Evolutionary conservation across 2,888 invertebrate genomes (phyloP).

Genomic region (Lacanobia oleracea): DNA sequence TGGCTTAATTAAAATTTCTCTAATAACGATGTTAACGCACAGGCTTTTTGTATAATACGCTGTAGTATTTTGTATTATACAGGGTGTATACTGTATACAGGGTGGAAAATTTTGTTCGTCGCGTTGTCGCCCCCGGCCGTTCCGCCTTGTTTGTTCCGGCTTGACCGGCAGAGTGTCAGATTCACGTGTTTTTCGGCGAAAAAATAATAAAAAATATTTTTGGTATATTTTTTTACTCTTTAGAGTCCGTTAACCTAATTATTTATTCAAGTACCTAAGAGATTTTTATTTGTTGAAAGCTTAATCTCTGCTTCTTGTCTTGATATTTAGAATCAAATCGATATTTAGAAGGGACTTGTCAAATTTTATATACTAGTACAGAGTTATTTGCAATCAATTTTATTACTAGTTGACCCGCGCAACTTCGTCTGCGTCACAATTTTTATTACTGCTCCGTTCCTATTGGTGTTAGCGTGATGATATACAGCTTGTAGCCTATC

Average conservation of each 20-base stretch:
- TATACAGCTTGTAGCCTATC: too few relatives aligned
- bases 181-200: conserved; percentile 48
- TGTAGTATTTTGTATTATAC: conserved; percentile 36
- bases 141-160: conserved; percentile 65
- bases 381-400: too few relatives aligned
- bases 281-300: not conserved
- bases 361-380: too few relatives aligned
- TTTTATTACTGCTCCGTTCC: too few relatives aligned
- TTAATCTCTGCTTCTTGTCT: not conserved
- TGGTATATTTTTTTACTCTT: not conserved
- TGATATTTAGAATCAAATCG: not conserved
- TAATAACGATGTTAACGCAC: conserved; percentile 62
- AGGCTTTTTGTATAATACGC: conserved; percentile 52
- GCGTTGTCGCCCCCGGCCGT: conserved; percentile 63
- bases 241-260: not conserved
- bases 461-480: too few relatives aligned
- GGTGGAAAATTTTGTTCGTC: conserved; percentile 61
- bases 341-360: not conserved
- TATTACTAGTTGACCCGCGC: too few relatives aligned
- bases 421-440: too few relatives aligned
- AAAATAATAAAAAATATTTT: conserved; percentile 19
- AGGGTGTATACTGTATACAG: conserved; percentile 41
- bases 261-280: not conserved
- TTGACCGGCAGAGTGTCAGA: conserved; percentile 60
- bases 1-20: conserved; percentile 64